Conservation (phyloP, 2,113 vertebrate genomes). For the Cottus gobio region DNA sequence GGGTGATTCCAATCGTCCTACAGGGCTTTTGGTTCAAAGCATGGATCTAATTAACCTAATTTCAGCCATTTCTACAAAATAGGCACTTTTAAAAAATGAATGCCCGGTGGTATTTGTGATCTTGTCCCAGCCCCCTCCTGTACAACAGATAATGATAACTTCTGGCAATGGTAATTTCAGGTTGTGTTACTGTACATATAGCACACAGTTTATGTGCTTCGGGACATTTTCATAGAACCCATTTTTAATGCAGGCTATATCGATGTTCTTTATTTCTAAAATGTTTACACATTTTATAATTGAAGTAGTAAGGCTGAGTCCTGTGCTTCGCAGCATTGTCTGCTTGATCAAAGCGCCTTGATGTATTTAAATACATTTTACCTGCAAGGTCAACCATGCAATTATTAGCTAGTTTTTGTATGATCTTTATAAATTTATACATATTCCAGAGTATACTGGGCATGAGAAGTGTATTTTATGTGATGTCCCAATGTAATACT, state of each 20-base stretch:
- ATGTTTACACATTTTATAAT: neutral
- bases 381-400: neutral
- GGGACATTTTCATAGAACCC: neutral
- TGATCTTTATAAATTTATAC: neutral
- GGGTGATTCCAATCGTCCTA: conserved; percentile 2
- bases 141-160: conserved; percentile 31
- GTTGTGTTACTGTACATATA: conserved; percentile 6
- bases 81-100: conserved; percentile 16
- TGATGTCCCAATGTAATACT: neutral
- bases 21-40: conserved; percentile 6
- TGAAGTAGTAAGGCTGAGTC: neutral
- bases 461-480: neutral
- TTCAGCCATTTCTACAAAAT: conserved; percentile 29
- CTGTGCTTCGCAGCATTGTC: neutral
- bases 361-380: neutral
- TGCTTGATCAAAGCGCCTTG: neutral
- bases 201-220: neutral
- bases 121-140: neutral
- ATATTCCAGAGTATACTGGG: neutral
- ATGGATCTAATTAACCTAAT: conserved; percentile 48
- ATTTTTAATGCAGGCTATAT: neutral
- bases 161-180: conserved; percentile 36
- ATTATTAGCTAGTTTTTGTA: neutral
- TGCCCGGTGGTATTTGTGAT: conserved; percentile 1
- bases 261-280: neutral